Evolutionary conservation across 2,888 invertebrate genomes (phyloP).

Genomic region (Ganaspis brasiliensis): DNA sequence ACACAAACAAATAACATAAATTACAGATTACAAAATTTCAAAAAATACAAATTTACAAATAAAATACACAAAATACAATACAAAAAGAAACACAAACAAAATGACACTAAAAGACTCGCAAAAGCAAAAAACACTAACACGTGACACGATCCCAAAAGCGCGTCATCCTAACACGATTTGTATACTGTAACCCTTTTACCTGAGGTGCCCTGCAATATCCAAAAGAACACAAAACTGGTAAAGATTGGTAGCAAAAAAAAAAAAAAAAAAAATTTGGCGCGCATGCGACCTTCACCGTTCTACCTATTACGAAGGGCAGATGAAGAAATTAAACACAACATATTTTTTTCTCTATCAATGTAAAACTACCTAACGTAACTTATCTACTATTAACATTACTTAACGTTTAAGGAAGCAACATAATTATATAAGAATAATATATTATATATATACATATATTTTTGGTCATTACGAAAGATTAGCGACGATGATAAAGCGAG

Average conservation of each 20-base stretch:
- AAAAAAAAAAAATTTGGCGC: slow-evolving; percentile 40
- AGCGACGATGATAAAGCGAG: slow-evolving; percentile 70
- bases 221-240: slow-evolving; percentile 42
- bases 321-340: slow-evolving; percentile 71
- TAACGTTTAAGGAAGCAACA: slow-evolving; percentile 79
- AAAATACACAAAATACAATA: slow-evolving; percentile 21
- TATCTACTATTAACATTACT: slow-evolving; percentile 80
- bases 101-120: slow-evolving; percentile 18
- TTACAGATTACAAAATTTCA: no score
- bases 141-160: slow-evolving; percentile 38
- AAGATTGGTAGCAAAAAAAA: slow-evolving; percentile 41
- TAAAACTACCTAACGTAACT: slow-evolving; percentile 79
- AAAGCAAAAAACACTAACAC: slow-evolving; percentile 31
- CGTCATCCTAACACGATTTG: slow-evolving; percentile 50
- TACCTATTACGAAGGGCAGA: slow-evolving; percentile 61
- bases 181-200: slow-evolving; percentile 41
- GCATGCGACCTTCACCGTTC: slow-evolving; percentile 58
- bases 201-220: slow-evolving; percentile 33
- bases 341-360: slow-evolving; percentile 80
- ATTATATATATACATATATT: slow-evolving; percentile 79
- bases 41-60: slow-evolving; percentile 24
- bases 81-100: not conserved
- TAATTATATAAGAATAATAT: slow-evolving; percentile 80
- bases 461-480: slow-evolving; percentile 78
- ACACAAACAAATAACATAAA: slow-evolving; percentile 48